Percentiles rank a stretch among this genome's conserved stretches.
phyloP scores from a whole-genome alignment of 2,888 invertebrate species.

The Elegia similella region DNA sequence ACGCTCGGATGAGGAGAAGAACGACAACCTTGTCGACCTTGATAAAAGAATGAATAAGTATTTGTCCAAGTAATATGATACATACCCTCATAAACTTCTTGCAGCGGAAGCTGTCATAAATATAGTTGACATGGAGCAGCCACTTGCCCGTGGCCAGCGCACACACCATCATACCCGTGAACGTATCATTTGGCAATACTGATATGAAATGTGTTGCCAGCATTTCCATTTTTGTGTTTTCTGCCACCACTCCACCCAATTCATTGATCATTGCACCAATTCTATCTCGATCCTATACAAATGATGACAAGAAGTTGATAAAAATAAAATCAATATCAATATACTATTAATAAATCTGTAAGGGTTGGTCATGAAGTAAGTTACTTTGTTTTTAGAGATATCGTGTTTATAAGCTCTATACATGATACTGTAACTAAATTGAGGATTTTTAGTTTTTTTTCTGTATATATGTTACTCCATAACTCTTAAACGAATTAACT shows the following conservation, averaged over 20 bases:
- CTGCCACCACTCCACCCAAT: constrained; percentile 71
- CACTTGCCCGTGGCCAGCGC: constrained; percentile 73
- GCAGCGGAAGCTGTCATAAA: constrained; percentile 72
- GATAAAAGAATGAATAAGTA: too few species aligned
- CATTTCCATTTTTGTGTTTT: constrained; percentile 78
- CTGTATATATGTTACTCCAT: too few species aligned
- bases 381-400: too few species aligned
- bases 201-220: constrained; percentile 71
- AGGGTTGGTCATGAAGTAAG: too few species aligned
- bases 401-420: too few species aligned
- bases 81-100: constrained; percentile 68
- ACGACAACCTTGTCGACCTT: too few species aligned
- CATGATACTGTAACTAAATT: too few species aligned
- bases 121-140: constrained; percentile 64
- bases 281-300: constrained; percentile 62
- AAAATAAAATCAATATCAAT: too few species aligned
- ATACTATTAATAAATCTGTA: too few species aligned
- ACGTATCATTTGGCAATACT: constrained; percentile 66
- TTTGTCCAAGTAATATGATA: constrained; percentile 12
- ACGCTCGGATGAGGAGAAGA: too few species aligned
- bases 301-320: background rate
- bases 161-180: constrained; percentile 76
- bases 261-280: constrained; percentile 69
- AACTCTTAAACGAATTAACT: too few species aligned
- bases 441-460: too few species aligned